phyloP scores from a whole-genome alignment of 1,140 invertebrate genomes.

The Cydia splendana region DNA sequence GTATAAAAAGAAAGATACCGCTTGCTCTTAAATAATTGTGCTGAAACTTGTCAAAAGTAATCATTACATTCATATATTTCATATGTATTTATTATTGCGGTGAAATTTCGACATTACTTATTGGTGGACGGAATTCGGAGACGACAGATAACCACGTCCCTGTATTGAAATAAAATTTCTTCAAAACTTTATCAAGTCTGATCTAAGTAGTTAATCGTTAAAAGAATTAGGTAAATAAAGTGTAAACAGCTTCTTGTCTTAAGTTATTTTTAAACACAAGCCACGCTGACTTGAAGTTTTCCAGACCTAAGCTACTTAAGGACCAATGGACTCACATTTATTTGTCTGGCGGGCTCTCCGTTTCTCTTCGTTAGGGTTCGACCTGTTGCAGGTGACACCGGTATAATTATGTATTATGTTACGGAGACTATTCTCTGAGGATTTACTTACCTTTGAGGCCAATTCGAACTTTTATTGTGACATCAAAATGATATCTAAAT shows the following conservation, averaged over 20 bases:
- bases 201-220: not conserved
- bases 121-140: too few species aligned
- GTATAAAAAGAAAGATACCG: too few species aligned
- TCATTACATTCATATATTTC: not conserved
- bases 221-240: too few species aligned
- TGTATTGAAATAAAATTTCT: not conserved
- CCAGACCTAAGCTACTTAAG: constrained; percentile 11
- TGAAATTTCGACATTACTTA: too few species aligned
- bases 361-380: constrained; percentile 12
- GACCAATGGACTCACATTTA: constrained; percentile 14
- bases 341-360: constrained; percentile 9
- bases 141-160: too few species aligned
- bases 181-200: not conserved
- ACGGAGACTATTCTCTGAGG: constrained; percentile 7
- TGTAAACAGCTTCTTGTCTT: not conserved
- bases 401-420: constrained; percentile 7
- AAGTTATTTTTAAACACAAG: constrained; percentile 12
- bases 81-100: too few species aligned
- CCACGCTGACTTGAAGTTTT: not conserved
- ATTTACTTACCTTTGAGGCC: not conserved
- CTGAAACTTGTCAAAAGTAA: not conserved
- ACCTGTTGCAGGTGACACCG: constrained; percentile 10
- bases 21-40: too few species aligned
- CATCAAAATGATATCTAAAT: not conserved
- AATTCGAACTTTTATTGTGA: not conserved